phyloP scores from a whole-genome alignment of 2,888 invertebrate genomes.

The Melikaiella ostensackeni region DNA sequence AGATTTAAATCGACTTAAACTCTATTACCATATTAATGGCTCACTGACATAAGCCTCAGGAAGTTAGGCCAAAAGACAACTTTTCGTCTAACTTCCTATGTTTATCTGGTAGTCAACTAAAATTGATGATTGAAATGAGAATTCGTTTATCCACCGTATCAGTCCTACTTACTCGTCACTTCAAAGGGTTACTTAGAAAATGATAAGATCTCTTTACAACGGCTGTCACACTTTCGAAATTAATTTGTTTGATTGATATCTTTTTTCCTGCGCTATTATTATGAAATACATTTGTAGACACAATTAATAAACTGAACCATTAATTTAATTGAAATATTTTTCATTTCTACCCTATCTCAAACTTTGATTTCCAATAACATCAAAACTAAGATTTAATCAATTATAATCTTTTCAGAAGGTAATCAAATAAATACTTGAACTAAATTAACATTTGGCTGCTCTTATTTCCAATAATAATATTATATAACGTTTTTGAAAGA shows the following conservation, averaged over 20 bases:
- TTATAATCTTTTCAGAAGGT: not conserved
- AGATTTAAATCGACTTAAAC: too few species aligned
- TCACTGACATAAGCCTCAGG: too few species aligned
- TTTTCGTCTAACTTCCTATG: too few species aligned
- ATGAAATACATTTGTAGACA: not conserved
- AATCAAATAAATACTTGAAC: too few species aligned
- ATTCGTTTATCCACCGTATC: too few species aligned
- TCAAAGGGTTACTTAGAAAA: not conserved
- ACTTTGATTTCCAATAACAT: not conserved
- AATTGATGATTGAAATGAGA: too few species aligned
- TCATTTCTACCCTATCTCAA: not conserved
- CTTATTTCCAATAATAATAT: too few species aligned
- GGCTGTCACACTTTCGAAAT: not conserved
- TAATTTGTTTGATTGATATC: not conserved
- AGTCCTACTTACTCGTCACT: not conserved
- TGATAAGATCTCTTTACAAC: not conserved
- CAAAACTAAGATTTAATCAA: not conserved
- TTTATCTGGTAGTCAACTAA: too few species aligned
- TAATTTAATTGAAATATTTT: not conserved
- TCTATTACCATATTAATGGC: too few species aligned
- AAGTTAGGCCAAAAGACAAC: too few species aligned
- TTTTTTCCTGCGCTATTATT: not conserved
- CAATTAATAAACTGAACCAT: not conserved
- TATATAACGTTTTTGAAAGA: too few species aligned
- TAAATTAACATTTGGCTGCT: too few species aligned